Percentiles rank a stretch among this genome's conserved stretches.
Evolutionary conservation across 2,888 invertebrate species (phyloP).

Genomic region (Tryphoninae sp.): DNA sequence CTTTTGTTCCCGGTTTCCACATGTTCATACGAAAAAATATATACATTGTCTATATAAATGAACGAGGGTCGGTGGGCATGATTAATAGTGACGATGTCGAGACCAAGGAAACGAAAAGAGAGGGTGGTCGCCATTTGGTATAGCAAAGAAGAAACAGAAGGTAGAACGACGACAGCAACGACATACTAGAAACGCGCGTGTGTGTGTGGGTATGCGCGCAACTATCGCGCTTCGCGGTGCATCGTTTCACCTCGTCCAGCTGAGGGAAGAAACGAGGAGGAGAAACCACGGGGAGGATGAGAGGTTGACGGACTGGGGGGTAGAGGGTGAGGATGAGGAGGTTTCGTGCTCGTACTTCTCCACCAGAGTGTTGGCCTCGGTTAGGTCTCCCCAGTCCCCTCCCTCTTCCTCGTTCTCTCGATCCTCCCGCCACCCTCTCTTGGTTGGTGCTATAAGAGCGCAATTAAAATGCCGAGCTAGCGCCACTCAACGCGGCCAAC

Average conservation of each 20-base stretch:
- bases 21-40: conserved; percentile 7
- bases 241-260: conserved; percentile 42
- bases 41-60: conserved; percentile 24
- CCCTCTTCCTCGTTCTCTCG: conserved; percentile 11
- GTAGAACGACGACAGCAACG: conserved; percentile 69
- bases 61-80: conserved; percentile 32
- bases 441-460: conserved; percentile 78
- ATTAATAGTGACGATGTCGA: conserved; percentile 42
- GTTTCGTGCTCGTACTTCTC: conserved; percentile 52
- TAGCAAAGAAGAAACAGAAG: conserved; percentile 57
- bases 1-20: no score
- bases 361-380: not conserved
- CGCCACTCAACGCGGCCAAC: conserved; percentile 80
- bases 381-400: conserved; percentile 9
- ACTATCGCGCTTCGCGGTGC: conserved; percentile 49
- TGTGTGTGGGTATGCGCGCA: conserved; percentile 17
- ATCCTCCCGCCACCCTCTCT: conserved; percentile 65
- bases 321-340: conserved; percentile 8
- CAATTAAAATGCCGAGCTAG: conserved; percentile 81
- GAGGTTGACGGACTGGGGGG: no score
- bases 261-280: conserved; percentile 35
- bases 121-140: conserved; percentile 13
- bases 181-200: conserved; percentile 42
- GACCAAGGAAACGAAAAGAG: conserved; percentile 37
- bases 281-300: conserved; percentile 26